A percentile compares a stretch with the other conserved stretches of the same genome.
Conservation (phyloP, 2,888 invertebrate species). For the Gymnocheta viridis region DNA sequence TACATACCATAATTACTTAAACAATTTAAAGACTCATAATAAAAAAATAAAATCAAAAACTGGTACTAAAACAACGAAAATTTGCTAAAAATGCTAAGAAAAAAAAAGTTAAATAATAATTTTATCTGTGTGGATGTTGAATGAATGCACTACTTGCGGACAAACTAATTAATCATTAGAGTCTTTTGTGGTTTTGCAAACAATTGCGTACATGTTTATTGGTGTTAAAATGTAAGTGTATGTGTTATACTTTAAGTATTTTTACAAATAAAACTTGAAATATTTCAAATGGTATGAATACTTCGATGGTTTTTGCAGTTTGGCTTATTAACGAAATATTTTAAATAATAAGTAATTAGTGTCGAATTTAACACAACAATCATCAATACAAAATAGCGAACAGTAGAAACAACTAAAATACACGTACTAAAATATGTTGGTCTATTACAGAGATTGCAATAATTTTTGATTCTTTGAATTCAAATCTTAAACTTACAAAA, state of each 20-base stretch:
- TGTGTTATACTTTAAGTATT: no score
- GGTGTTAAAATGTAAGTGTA: neutral
- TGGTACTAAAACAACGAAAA: slow-evolving; percentile 11
- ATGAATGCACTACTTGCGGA: slow-evolving; percentile 59
- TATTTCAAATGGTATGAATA: neutral
- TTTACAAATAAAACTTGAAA: neutral
- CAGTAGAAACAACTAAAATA: neutral
- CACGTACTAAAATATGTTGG: neutral
- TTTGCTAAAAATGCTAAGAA: no score
- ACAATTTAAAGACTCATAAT: slow-evolving; percentile 30
- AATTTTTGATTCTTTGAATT: no score
- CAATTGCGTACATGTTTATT: neutral
- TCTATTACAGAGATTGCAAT: no score
- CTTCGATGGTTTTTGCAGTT: neutral
- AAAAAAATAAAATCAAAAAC: slow-evolving; percentile 17
- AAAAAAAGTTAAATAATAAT: slow-evolving; percentile 47
- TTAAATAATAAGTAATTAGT: slow-evolving; percentile 38
- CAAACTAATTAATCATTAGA: slow-evolving; percentile 63
- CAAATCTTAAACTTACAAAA: no score
- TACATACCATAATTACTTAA: slow-evolving; percentile 47
- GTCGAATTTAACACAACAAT: slow-evolving; percentile 33
- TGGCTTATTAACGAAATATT: slow-evolving; percentile 7
- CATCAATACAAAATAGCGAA: no score
- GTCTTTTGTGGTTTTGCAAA: slow-evolving; percentile 29
- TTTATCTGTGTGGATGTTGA: slow-evolving; percentile 6